Evolutionary conservation across 2,888 invertebrate species (phyloP).

Genomic region (Pseudolycoriella hygida): DNA sequence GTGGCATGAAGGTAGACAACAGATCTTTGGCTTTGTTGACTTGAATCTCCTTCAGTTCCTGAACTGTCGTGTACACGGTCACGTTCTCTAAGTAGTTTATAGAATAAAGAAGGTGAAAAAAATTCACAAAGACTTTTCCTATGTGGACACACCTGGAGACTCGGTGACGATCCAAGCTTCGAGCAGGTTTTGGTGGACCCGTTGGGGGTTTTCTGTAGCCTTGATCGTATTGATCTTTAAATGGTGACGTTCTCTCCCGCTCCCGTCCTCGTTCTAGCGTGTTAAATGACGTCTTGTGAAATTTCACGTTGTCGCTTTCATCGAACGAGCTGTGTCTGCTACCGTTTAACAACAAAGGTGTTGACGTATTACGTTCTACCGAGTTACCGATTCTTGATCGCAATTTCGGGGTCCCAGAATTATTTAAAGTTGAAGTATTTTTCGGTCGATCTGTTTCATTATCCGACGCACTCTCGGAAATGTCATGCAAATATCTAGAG

Average conservation of each 20-base stretch:
- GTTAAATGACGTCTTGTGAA: too few relatives aligned
- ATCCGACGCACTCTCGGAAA: slow-evolving; percentile 29
- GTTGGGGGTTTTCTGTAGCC: slow-evolving; percentile 11
- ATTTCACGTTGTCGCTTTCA: not conserved
- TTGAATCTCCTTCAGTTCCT: slow-evolving; percentile 57
- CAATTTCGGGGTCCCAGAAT: slow-evolving; percentile 8
- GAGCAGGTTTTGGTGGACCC: slow-evolving; percentile 29
- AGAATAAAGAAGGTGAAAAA: not conserved
- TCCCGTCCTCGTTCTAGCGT: not conserved
- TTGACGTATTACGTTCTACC: not conserved
- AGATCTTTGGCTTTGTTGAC: slow-evolving; percentile 66
- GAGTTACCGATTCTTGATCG: slow-evolving; percentile 10
- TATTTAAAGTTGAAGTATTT: slow-evolving; percentile 1
- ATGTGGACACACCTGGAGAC: slow-evolving; percentile 16
- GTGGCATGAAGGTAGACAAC: slow-evolving; percentile 74
- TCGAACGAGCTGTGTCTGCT: not conserved
- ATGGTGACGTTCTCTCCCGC: not conserved
- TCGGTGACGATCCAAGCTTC: slow-evolving; percentile 20
- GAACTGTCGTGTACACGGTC: slow-evolving; percentile 28
- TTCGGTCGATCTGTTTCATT: slow-evolving; percentile 16
- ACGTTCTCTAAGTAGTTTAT: slow-evolving; percentile 17
- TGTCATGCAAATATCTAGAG: slow-evolving; percentile 30
- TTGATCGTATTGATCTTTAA: not conserved
- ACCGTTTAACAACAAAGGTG: slow-evolving; percentile 10
- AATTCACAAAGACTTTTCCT: not conserved